These are phyloP conservation scores for Pangasius sanitwongsei DNA, from an alignment of 2,797 vertebrate genomes.

Conservation along the genomic window DNA sequence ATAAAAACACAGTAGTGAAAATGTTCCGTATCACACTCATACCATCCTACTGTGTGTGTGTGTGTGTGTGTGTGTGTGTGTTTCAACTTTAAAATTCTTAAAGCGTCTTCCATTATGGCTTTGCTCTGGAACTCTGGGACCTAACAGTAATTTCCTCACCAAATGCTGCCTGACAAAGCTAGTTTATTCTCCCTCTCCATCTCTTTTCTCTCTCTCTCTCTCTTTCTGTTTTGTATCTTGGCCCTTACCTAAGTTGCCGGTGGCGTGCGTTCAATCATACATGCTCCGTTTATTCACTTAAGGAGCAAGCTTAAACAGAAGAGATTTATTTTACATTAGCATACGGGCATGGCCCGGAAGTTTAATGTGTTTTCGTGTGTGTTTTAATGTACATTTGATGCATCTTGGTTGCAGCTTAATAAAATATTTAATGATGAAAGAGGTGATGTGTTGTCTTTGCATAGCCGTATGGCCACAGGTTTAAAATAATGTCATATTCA, in stretches of 20 bases:
- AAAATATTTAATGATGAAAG: conserved; percentile 39
- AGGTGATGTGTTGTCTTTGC: conserved; percentile 15
- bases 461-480: conserved; percentile 3
- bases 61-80: neutral
- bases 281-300: conserved; percentile 67
- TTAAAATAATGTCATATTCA: neutral
- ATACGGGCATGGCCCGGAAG: conserved; percentile 49
- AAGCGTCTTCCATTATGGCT: conserved; percentile 69
- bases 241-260: conserved; percentile 74
- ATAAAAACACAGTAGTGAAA: neutral
- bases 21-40: neutral
- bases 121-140: conserved; percentile 65
- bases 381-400: conserved; percentile 32
- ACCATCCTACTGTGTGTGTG: neutral
- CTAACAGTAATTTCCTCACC: conserved; percentile 69
- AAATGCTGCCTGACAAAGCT: conserved; percentile 74
- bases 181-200: conserved; percentile 67
- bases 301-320: conserved; percentile 62
- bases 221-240: conserved; percentile 56
- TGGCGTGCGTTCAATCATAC: conserved; percentile 73
- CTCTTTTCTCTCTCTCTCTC: conserved; percentile 4
- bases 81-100: conserved; percentile 69
- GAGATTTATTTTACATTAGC: conserved; percentile 50
- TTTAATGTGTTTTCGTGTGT: conserved; percentile 44
- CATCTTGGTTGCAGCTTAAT: conserved; percentile 33